Base-by-base conservation (phyloP, 1,140 invertebrate genomes). In the Drosophila rhopaloa region DNA sequence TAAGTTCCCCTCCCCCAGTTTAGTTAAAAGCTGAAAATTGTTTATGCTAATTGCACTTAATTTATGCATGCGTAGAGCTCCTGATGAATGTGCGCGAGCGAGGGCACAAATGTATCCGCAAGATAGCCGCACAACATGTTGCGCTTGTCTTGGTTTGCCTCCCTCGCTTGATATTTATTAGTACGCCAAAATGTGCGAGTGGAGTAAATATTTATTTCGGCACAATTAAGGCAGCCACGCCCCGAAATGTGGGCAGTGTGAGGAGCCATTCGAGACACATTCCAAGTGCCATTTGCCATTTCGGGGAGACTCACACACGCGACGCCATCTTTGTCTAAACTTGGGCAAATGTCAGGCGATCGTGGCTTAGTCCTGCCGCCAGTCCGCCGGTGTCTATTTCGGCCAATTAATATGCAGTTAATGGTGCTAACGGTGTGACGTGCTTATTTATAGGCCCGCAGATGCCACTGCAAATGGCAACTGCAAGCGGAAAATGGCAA, bases 1-100 rank as follows among this genome's bases (percentile, higher is more conserved):
- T 51, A 55, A 48, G 55, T 43, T 44, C 1, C 46, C 44, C 35
- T 46, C 57, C 38, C 16, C 35, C 48, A 47, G 57, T 47, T 38
- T 43, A 62, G 75, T 54, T 88, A 89, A 88, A 80, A 89, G 83
- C 83, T 72, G 84, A 78, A 89, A 89, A 90, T 90, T 89, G 81
- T 89, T 89, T 89, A 89, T 89, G 84, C 85, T 89, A 89, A 90
- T 89, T 89, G 84, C 81, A 77, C 79, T 84, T 89, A 90, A 89
- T 89, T 90, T 89, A 89, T 89, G 84, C 84, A 89, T 81, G 66
- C 57, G 81, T 76, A 57, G 40, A 67, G 46, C 41, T 48, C 32
- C 59, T 44, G 63, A 68, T 61, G 47, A 55, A 58, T 61, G 55
- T 59, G 43, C 38, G 50, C 32, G 37, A 59, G 56, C 27, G 51